Evolutionary conservation across 2,888 invertebrate genomes (phyloP).

Genomic region (Arenicola marina): DNA sequence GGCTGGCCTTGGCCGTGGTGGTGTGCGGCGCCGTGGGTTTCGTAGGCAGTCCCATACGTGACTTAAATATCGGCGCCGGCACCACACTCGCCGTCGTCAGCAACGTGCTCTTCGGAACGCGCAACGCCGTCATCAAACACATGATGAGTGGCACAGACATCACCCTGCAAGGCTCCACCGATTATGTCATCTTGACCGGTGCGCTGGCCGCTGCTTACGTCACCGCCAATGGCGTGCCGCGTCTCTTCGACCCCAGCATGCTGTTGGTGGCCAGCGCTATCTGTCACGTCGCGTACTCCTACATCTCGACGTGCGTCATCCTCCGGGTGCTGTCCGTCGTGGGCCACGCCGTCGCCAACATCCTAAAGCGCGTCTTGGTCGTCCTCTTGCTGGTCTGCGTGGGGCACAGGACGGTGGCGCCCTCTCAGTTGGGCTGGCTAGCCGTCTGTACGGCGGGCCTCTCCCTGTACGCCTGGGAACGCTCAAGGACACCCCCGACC

Average conservation of each 20-base stretch:
- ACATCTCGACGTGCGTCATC: not conserved
- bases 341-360: not conserved
- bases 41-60: not conserved
- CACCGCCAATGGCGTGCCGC: too few relatives aligned
- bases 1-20: too few relatives aligned
- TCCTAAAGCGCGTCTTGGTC: not conserved
- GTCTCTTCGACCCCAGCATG: too few relatives aligned
- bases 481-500: too few relatives aligned
- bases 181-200: too few relatives aligned
- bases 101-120: not conserved
- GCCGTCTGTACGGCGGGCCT: too few relatives aligned
- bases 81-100: not conserved
- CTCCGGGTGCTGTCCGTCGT: not conserved
- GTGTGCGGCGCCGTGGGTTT: not conserved
- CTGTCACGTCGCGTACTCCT: not conserved
- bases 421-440: not conserved
- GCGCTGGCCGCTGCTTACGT: too few relatives aligned
- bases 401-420: not conserved
- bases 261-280: not conserved
- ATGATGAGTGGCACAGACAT: not conserved
- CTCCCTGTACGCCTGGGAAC: too few relatives aligned
- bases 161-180: too few relatives aligned
- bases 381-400: not conserved
- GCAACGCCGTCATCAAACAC: not conserved
- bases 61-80: not conserved